phyloP scores from a whole-genome alignment of 1,140 invertebrate genomes.

The Bilobella aurantiaca region DNA sequence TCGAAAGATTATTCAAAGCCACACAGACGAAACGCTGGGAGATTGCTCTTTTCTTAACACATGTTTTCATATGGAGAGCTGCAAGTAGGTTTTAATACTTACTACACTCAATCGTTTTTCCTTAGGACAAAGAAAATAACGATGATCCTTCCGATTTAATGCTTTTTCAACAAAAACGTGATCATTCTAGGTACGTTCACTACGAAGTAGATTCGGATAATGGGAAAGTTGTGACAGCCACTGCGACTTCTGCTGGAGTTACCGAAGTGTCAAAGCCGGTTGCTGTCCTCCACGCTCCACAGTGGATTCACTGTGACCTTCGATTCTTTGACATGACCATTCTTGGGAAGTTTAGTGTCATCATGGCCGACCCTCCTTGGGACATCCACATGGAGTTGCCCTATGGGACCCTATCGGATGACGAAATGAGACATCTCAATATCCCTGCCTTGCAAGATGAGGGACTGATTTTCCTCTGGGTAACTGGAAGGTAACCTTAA shows the following conservation, averaged over 20 bases:
- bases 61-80: slow-evolving; percentile 97
- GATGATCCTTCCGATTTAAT: no score
- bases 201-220: slow-evolving; percentile 69
- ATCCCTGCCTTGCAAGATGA: slow-evolving; percentile 86
- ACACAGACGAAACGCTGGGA: slow-evolving; percentile 89
- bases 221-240: slow-evolving; percentile 32
- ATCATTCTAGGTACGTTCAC: slow-evolving; percentile 81
- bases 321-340: slow-evolving; percentile 91
- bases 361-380: slow-evolving; percentile 95
- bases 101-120: no score
- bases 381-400: slow-evolving; percentile 74
- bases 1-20: slow-evolving; percentile 91
- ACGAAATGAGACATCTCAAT: slow-evolving; percentile 92
- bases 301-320: slow-evolving; percentile 87
- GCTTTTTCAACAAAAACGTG: no score
- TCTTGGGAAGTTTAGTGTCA: slow-evolving; percentile 82
- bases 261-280: slow-evolving; percentile 41
- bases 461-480: slow-evolving; percentile 94
- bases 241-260: slow-evolving; percentile 23
- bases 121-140: no score
- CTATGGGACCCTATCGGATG: slow-evolving; percentile 98
- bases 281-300: slow-evolving; percentile 67
- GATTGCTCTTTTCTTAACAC: slow-evolving; percentile 97
- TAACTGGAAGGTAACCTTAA: slow-evolving; percentile 76
- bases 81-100: slow-evolving; percentile 54